Evolutionary conservation across 1,140 invertebrate species (phyloP), one percentile per base, ranked within the genome.

Genomic region (Zaprionus vittiger): DNA sequence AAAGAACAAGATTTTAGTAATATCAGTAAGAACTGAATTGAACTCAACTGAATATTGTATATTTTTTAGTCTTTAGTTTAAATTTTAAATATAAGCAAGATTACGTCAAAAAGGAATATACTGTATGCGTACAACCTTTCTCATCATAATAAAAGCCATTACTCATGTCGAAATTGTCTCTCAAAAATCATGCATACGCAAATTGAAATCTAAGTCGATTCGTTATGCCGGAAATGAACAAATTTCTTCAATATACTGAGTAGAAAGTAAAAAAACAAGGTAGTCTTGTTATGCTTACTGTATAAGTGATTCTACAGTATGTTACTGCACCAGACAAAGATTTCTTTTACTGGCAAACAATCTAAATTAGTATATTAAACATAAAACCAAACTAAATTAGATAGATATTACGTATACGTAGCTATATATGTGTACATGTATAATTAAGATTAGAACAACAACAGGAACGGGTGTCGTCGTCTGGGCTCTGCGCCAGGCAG

Each of bases 361-460:
- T 41, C 62, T 73, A 59, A 31, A 38, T 54, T 26, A 1, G 69
- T 61, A 37, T 65, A 61, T 38, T 52, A 63, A 64, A 59, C 68
- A 73, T 22, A 70, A 37, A 73, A 28, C 60, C n/a, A 38, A 14
- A 17, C 38, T 37, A 62, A 52, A 41, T 31, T 52, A 47, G 17
- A 24, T 66, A 63, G 69, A 90, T 89, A 89, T 89, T 90, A 89
- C 85, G 85, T 90, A 89, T 90, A 82, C 85, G 85, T 81, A 67
- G 9, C 12, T 22, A 20, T 22, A 47, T 47, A 47, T 47, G 15
- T 17, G 15, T 47, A 47, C 7, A 17, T 54, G 73, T 81, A 82
- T 79, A 85, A 90, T 85, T 82, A 90, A 82, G 73, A 73, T 71
- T 74, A 81, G 75, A 84, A 89, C 69, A 84, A 73, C 81, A 79